These are phyloP conservation scores for Gavialis gangeticus DNA, from an alignment of 2,113 vertebrate species.

Conservation along the genomic window DNA sequence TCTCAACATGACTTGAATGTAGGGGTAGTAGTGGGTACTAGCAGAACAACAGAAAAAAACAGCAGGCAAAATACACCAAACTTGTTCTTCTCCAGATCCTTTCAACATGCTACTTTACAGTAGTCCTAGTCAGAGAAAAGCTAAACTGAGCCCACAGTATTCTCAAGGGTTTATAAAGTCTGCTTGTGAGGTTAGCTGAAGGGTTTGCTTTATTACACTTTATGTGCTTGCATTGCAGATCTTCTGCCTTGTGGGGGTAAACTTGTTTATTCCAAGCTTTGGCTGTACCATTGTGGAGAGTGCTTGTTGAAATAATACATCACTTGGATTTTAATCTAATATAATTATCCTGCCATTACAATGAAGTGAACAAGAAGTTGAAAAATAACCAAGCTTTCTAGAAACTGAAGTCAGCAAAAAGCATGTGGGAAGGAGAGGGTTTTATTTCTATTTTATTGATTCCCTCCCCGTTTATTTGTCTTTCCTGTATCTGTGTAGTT, in stretches of 20 bases:
- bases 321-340: background rate
- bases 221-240: background rate
- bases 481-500: background rate
- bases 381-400: background rate
- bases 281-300: rapidly evolving
- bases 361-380: background rate
- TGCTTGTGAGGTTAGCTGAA: background rate
- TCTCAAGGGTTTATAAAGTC: background rate
- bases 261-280: background rate
- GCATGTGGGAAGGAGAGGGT: background rate
- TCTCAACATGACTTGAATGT: background rate
- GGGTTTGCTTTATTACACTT: background rate
- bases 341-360: background rate
- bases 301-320: background rate
- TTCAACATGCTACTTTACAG: background rate
- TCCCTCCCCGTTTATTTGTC: background rate
- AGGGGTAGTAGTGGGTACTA: rapidly evolving
- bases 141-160: background rate
- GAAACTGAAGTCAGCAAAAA: background rate
- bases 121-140: background rate
- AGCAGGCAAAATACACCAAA: background rate
- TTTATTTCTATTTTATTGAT: background rate
- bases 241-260: background rate
- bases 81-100: background rate
- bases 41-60: background rate